These are phyloP conservation scores for Caenorhabditis sp. DNA, from an alignment of 2,888 invertebrate species.

Conservation along the genomic window DNA sequence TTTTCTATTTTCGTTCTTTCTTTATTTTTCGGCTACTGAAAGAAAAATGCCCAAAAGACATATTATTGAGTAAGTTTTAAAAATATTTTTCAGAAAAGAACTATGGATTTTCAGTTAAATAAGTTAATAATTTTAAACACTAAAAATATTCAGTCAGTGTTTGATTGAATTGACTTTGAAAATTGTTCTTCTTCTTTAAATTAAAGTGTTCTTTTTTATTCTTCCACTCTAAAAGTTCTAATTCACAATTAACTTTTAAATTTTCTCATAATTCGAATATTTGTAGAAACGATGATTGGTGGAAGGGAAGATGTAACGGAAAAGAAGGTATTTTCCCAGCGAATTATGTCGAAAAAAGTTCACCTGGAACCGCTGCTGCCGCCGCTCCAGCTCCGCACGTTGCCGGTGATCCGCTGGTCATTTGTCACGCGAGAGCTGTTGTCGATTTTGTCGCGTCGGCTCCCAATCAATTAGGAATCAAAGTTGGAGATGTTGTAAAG, in stretches of 20 bases:
- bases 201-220: background rate
- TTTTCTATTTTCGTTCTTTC: slow-evolving; percentile 12
- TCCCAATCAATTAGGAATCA: slow-evolving; percentile 87
- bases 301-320: slow-evolving; percentile 82
- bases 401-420: background rate
- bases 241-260: slow-evolving; percentile 1
- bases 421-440: slow-evolving; percentile 42
- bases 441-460: slow-evolving; percentile 79
- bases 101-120: too few relatives aligned
- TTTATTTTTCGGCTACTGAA: slow-evolving; percentile 9
- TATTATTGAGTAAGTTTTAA: background rate
- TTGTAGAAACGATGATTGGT: slow-evolving; percentile 97
- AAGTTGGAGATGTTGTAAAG: slow-evolving; percentile 82
- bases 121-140: too few relatives aligned
- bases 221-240: background rate
- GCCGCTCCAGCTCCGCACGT: background rate
- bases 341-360: slow-evolving; percentile 81
- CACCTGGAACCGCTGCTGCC: background rate
- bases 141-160: too few relatives aligned
- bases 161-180: too few relatives aligned
- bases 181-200: background rate
- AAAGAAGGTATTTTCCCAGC: slow-evolving; percentile 93
- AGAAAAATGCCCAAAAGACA: slow-evolving; percentile 13
- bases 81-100: too few relatives aligned
- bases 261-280: background rate